Evolutionary conservation across 2,113 vertebrate species (phyloP), one percentile per base, ranked within the genome.

Genomic region (Pristiophorus japonicus): DNA sequence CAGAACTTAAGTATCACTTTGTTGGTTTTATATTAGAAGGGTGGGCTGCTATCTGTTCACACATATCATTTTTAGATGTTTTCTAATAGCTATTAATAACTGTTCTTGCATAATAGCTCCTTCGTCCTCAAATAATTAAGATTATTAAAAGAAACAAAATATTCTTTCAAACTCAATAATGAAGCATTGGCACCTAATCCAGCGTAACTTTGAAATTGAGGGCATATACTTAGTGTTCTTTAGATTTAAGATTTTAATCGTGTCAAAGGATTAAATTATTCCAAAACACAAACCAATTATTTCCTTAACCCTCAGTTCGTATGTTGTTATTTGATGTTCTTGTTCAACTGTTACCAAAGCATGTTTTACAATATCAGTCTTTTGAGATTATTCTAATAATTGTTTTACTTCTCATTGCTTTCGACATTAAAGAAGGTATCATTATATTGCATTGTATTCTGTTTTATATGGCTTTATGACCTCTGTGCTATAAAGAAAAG

Each of bases 351-450:
- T 95, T 95, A 94, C 65, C 59, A 5, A 0, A 73, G 96, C 90
- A 73, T 96, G 95, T 96, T 97, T 96, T 96, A 96, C 96, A 96
- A 96, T 96, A 67, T 96, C 96, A 96, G 95, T 96, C 96, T 96
- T 96, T 96, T 97, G 96, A 96, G 96, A 95, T 95, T 30, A 94
- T 94, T 70, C 47, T 51, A 67, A 94, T 94, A 27, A 94, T 47
- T 45, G 10, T 30, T 94, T 70, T 47, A 94, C 42, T 94, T 51
- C 45, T 45, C 66, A 67, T 70, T 94, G 27, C 65, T 73, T 70
- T 94, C 62, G 51, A 27, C 24, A 51, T 70, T 51, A 92, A 63
- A 92, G 16, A 81, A 38, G 38, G 42, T 63, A 38, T 63, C 51
- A 94, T 47, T 94, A 45, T 70, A 94, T 94, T 94, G 27, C 66